Evolutionary conservation across 2,113 vertebrate genomes (phyloP).

Genomic region (Scolopax mira): DNA sequence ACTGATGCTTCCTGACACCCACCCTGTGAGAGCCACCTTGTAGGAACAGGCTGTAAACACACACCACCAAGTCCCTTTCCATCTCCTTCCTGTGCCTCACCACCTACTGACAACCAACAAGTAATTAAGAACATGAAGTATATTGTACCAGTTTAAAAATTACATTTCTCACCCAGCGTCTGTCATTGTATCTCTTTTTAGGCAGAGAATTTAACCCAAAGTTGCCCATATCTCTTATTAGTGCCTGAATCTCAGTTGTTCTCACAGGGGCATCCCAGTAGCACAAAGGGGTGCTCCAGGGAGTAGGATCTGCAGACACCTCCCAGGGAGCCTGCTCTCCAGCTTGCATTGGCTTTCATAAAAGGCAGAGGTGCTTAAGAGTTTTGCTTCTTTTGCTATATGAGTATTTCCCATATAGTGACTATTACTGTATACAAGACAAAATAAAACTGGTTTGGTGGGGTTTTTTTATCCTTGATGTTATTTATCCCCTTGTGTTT

Average conservation of each 20-base stretch:
- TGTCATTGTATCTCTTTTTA: neutral
- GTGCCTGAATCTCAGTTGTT: neutral
- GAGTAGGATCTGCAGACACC: neutral
- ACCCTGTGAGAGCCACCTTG: neutral
- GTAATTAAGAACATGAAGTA: neutral
- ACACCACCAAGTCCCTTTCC: neutral
- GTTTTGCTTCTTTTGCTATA: neutral
- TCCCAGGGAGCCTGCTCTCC: neutral
- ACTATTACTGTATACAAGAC: neutral
- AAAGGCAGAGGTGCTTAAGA: neutral
- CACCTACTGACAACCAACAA: neutral
- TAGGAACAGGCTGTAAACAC: neutral
- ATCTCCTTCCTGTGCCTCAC: neutral
- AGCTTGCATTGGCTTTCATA: neutral
- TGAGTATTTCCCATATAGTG: neutral
- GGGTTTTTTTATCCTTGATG: neutral
- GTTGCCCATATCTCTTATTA: neutral
- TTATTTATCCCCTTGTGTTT: neutral
- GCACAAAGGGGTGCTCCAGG: rapidly evolving
- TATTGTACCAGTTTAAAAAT: neutral
- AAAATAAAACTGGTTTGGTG: neutral
- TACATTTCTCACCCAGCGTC: neutral
- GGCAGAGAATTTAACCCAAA: neutral
- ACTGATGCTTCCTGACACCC: slow-evolving; percentile 10
- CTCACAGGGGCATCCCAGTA: neutral